These are phyloP conservation scores for Ephydatia muelleri DNA, from an alignment of 37 sponge, comb jelly and placozoan genomes.

Conservation along the genomic window DNA sequence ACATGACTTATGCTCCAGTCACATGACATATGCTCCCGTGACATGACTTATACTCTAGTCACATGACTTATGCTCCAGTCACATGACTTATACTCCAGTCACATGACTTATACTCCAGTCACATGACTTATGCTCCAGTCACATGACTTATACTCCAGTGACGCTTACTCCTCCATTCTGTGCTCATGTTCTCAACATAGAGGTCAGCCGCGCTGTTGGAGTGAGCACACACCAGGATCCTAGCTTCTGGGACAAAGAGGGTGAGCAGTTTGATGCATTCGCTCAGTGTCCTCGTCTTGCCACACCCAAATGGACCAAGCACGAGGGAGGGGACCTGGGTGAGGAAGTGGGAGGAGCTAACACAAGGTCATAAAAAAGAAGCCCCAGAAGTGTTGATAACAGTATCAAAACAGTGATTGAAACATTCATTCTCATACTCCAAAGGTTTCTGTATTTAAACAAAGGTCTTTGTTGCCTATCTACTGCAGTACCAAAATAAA, in stretches of 20 bases:
- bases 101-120: too few species aligned
- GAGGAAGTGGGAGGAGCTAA: neutral
- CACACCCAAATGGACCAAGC: conserved; percentile 93
- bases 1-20: too few species aligned
- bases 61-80: too few species aligned
- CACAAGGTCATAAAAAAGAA: too few species aligned
- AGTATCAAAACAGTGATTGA: conserved; percentile 3
- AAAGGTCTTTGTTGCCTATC: neutral
- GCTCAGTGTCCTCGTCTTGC: conserved; percentile 82
- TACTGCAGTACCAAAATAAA: too few species aligned
- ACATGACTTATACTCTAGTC: too few species aligned
- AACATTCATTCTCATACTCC: too few species aligned
- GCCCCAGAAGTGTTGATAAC: too few species aligned
- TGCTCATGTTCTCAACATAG: conserved; percentile 72
- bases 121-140: too few species aligned
- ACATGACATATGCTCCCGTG: too few species aligned
- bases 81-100: neutral
- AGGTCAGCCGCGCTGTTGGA: conserved; percentile 90
- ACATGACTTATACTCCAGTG: too few species aligned
- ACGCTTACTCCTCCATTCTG: conserved; percentile 51
- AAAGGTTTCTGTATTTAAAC: too few species aligned
- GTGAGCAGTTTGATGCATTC: conserved; percentile 76
- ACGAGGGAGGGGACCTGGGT: conserved; percentile 80
- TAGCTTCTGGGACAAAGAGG: conserved; percentile 21
- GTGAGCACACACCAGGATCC: conserved; percentile 83